Evolutionary conservation across 2,888 invertebrate species (phyloP), one percentile per base, ranked within the genome.

Genomic region (Hartigia nigra): DNA sequence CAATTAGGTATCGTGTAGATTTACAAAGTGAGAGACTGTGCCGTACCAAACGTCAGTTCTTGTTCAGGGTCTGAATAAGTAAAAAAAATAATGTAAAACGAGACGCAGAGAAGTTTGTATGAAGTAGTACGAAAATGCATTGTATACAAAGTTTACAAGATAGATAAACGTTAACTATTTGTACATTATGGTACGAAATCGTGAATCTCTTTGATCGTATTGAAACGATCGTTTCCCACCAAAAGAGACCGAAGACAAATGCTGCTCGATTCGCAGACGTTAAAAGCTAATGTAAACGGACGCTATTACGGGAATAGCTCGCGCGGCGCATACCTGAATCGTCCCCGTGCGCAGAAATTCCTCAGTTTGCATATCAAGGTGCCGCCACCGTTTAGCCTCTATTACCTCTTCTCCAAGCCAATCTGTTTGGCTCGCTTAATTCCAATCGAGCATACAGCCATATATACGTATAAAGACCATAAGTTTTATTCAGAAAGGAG

Each of bases 311-410:
- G 76, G 74, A 79, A 79, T 55, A 74, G 76, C 76, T 74, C 76
- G 76, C 69, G 76, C 78, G 74, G 32, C 70, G 74, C 76, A 78
- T 76, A 78, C 76, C 77, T 74, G 37, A 69, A 34, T 77, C 77
- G 75, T 78, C 74, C 76, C 69, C 74, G 76, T 76, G 80, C 79
- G 75, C 85, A 82, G 86, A 88, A 90, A 89, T 90, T 90, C 88
- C 88, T 80, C 81, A 84, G 85, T 89, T 90, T 89, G 87, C 89
- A 90, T 90, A 90, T 90, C 90, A 90, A 90, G 87, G 88, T 82
- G 82, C 89, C 89, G 90, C 84, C 88, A 87, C 85, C 89, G 87
- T 90, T 90, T 89, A 90, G 86, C 84, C 84, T 84, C 87, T 86
- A 88, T 89, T 89, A 89, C 85, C 87, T 83, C 86, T 81, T 74